Conservation (phyloP, 2,797 vertebrate genomes). For the Phylloscopus collybita region DNA sequence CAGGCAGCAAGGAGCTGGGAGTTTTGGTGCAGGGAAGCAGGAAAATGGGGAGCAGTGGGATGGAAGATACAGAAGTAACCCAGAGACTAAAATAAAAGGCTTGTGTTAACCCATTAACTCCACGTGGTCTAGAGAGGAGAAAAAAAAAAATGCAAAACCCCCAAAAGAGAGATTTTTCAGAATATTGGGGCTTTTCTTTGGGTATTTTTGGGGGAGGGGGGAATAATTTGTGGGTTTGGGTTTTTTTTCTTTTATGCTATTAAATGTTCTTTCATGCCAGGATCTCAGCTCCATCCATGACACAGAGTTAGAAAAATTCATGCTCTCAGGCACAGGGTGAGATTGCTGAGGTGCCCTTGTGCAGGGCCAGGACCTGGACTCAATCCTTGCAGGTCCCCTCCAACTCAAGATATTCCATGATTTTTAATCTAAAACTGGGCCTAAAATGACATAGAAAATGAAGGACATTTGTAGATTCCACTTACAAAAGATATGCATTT, state of each 20-base stretch:
- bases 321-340: neutral
- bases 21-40: neutral
- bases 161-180: neutral
- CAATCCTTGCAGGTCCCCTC: neutral
- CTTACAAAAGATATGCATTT: accelerated
- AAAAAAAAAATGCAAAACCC: accelerated
- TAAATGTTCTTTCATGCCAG: neutral
- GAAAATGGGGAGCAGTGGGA: accelerated
- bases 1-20: accelerated
- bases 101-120: neutral
- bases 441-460: neutral
- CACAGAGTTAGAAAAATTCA: neutral
- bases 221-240: accelerated
- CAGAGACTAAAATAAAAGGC: neutral
- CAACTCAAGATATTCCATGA: neutral
- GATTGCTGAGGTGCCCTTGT: neutral
- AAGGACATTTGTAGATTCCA: neutral
- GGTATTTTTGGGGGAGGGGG: accelerated
- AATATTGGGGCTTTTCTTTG: neutral
- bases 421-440: neutral
- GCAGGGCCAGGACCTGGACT: neutral
- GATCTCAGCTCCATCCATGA: neutral
- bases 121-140: accelerated
- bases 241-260: neutral
- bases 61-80: neutral